Evolutionary conservation across 2,797 vertebrate genomes (phyloP).

Genomic region (Parambassis ranga): DNA sequence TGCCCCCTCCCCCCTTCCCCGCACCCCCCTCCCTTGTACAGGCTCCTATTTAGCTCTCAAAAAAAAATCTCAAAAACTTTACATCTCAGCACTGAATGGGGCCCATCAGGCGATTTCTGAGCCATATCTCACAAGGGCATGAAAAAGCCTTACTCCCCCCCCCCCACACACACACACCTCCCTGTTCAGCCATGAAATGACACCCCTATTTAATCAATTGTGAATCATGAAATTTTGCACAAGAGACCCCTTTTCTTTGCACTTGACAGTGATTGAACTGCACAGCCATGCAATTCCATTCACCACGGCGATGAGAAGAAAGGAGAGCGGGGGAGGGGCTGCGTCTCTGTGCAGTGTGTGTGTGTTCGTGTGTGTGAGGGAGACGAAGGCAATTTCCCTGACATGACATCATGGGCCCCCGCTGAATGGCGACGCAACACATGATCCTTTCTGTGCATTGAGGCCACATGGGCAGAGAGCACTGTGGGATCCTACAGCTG

Average conservation of each 20-base stretch:
- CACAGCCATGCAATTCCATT: constrained; percentile 81
- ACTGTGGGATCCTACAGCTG: constrained; percentile 39
- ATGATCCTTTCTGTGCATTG: constrained; percentile 58
- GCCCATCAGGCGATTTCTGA: constrained; percentile 60
- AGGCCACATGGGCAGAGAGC: constrained; percentile 27
- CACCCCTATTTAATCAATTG: constrained; percentile 80
- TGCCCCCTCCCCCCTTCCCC: constrained; percentile 26
- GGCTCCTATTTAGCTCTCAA: constrained; percentile 37
- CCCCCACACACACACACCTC: constrained; percentile 54
- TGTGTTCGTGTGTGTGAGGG: constrained; percentile 24
- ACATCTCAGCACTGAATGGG: constrained; percentile 60
- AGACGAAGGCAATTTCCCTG: constrained; percentile 65
- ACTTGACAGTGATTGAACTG: constrained; percentile 82
- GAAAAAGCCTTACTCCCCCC: constrained; percentile 47
- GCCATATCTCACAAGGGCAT: constrained; percentile 71
- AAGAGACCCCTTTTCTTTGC: constrained; percentile 76
- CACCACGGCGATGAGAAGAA: constrained; percentile 71
- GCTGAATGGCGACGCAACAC: constrained; percentile 53
- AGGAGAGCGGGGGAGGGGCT: constrained; percentile 48
- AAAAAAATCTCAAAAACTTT: constrained; percentile 57
- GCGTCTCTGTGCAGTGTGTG: constrained; percentile 19
- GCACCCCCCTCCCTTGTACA: constrained; percentile 29
- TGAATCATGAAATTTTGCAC: constrained; percentile 80
- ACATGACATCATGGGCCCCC: constrained; percentile 69
- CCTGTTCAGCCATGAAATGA: constrained; percentile 77